A percentile compares a stretch with the other conserved stretches of the same genome.
phyloP scores from a whole-genome alignment of 2,113 vertebrate species.

The Ammospiza nelsoni region DNA sequence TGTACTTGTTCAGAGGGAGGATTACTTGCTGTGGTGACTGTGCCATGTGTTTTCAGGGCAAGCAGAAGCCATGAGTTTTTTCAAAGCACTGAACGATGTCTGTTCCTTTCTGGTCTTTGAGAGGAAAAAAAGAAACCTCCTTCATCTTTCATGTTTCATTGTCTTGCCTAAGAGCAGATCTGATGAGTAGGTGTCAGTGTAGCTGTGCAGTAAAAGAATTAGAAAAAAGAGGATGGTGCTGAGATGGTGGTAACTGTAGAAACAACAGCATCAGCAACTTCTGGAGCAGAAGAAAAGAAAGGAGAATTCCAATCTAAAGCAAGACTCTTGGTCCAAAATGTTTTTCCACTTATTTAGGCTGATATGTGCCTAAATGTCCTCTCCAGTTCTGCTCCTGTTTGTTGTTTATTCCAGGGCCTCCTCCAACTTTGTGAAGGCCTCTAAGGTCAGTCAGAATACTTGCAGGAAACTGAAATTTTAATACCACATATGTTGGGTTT shows the following conservation, averaged over 20 bases:
- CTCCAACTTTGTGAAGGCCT: neutral
- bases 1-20: neutral
- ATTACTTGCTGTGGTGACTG: neutral
- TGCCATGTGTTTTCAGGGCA: neutral
- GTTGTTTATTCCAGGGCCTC: neutral
- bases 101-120: neutral
- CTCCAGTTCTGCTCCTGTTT: neutral
- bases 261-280: neutral
- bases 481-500: accelerated
- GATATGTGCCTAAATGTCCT: neutral
- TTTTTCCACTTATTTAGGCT: neutral
- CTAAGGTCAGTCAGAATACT: neutral
- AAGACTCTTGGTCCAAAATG: neutral
- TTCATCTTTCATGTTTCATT: neutral
- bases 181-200: neutral
- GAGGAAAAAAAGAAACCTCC: neutral
- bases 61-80: neutral
- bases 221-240: neutral
- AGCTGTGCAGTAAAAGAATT: neutral
- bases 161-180: neutral
- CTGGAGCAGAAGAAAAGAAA: neutral
- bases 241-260: neutral
- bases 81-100: neutral
- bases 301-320: neutral
- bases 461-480: neutral